Evolutionary conservation across 2,797 vertebrate genomes (phyloP).

Genomic region (Eurystomus glaucurus): DNA sequence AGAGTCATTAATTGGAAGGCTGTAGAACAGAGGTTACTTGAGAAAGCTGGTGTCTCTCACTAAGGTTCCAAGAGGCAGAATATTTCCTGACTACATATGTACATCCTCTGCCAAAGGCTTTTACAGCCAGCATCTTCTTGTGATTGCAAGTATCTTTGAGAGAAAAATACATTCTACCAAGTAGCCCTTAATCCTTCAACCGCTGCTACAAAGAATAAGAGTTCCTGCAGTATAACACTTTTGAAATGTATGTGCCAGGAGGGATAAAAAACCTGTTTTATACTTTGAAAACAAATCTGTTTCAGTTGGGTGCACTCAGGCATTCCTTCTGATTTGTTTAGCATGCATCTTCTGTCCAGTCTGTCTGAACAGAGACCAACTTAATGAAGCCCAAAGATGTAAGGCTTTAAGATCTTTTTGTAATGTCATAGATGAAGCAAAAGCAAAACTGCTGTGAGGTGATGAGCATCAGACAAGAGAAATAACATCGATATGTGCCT

Average conservation of each 20-base stretch:
- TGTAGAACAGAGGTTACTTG: background rate
- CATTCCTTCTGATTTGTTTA: conserved; percentile 37
- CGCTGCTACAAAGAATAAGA: background rate
- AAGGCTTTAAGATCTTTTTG: background rate
- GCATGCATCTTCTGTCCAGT: background rate
- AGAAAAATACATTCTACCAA: conserved; percentile 13
- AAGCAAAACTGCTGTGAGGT: background rate
- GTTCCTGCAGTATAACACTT: conserved; percentile 1
- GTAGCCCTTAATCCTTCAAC: background rate
- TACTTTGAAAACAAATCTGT: conserved; percentile 32
- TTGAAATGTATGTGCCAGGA: background rate
- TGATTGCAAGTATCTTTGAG: background rate
- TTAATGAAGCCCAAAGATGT: background rate
- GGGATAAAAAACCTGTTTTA: background rate
- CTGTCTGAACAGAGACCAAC: background rate
- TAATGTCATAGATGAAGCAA: background rate
- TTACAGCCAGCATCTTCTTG: background rate
- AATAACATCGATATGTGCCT: background rate
- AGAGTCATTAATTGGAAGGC: background rate
- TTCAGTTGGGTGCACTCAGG: background rate
- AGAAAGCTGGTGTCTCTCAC: background rate
- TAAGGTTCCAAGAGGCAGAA: background rate
- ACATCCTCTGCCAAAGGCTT: background rate
- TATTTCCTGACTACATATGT: background rate
- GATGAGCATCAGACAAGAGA: background rate